Evolutionary conservation across 1,140 invertebrate genomes (phyloP), one percentile per base, ranked within the genome.

Genomic region (Cherax quadricarinatus): DNA sequence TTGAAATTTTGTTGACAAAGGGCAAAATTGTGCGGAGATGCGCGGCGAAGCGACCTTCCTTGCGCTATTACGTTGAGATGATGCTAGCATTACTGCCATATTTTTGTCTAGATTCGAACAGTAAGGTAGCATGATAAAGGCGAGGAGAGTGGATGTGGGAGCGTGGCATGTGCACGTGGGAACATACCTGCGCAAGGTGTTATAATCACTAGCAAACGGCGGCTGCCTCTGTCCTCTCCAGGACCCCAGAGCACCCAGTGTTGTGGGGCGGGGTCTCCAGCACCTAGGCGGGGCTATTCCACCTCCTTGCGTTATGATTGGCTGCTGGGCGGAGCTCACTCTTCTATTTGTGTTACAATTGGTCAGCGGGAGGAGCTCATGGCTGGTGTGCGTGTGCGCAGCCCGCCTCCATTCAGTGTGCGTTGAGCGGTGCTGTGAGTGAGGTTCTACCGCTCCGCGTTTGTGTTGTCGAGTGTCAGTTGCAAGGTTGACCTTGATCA

Each of bases 401-500:
- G 91, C 91, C 91, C 91, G 91, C 91, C 91, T 82, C 85, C 91
- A 88, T 79, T 92, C 86, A 92, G 91, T 92, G 91, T 92, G 86
- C 91, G 91, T 92, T 92, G 91, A 92, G 91, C 91, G 91, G 86
- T 92, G 91, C 84, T 60, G 91, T 92, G 91, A 92, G 91, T 92
- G 91, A 88, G 91, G 91, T 92, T 88, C 91, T 88, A 86, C 91
- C 91, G 91, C 91, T 92, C 91, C 86, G 91, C 86, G 91, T 88
- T 92, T 85, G 66, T 82, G 85, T 86, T 92, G 91, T 92, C 86
- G 91, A 92, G 91, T 92, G 91, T 92, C 91, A 92, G 91, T 92
- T 88, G 91, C 86, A 92, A 92, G 91, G 91, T 92, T 93, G 92
- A 91, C 92, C 86, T 93, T 93, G 89, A 91, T 91, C 90, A 93